Evolutionary conservation across 2,797 vertebrate species (phyloP).

Genomic region (Ataeniobius toweri): DNA sequence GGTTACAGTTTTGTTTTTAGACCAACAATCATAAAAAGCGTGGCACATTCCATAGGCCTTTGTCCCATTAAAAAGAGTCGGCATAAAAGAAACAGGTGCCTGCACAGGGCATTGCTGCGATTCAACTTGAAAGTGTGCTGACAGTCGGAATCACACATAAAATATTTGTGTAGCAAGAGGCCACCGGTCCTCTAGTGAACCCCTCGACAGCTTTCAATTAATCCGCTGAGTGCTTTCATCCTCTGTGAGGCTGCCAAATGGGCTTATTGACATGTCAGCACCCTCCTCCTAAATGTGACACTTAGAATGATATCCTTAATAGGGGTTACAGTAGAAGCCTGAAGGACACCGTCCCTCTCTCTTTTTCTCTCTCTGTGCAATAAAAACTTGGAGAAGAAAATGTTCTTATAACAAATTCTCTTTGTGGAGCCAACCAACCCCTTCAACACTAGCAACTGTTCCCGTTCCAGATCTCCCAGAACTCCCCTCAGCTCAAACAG

Average conservation of each 20-base stretch:
- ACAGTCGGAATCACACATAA: neutral
- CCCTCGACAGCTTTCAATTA: conserved; percentile 23
- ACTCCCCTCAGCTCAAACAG: conserved; percentile 2
- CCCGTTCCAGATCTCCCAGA: neutral
- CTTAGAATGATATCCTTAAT: conserved; percentile 23
- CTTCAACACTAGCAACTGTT: conserved; percentile 31
- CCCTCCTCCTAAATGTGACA: conserved; percentile 5
- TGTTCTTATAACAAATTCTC: conserved; percentile 9
- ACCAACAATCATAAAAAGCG: neutral
- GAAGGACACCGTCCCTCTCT: neutral
- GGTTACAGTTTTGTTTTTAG: neutral
- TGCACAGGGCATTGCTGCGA: conserved; percentile 7
- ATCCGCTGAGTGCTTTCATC: conserved; percentile 17
- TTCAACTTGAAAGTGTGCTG: neutral
- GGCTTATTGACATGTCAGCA: conserved; percentile 31
- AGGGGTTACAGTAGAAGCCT: conserved; percentile 11
- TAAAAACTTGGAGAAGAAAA: conserved; percentile 15
- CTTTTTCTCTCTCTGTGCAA: conserved; percentile 9
- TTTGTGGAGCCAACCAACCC: conserved; percentile 35
- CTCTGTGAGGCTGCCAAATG: conserved; percentile 7
- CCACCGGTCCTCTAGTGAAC: neutral
- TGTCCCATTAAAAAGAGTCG: conserved; percentile 22
- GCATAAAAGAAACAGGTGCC: neutral
- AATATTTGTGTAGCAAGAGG: conserved; percentile 7
- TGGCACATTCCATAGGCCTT: conserved; percentile 10